Conservation (phyloP, 2,888 invertebrate species). For the Hirtodrosophila confusa region DNA sequence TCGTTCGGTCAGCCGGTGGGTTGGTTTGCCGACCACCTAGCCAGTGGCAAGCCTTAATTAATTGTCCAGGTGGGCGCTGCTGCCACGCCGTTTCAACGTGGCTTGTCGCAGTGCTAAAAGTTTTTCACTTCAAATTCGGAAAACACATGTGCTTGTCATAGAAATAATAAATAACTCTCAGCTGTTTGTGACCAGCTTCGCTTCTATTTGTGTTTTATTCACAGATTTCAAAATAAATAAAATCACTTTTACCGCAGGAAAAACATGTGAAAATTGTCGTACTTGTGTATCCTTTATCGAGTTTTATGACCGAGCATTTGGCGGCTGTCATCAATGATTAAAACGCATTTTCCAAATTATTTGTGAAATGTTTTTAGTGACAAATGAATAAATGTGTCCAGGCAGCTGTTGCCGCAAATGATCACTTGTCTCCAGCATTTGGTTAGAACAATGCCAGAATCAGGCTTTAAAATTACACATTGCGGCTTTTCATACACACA, state of each 20-base stretch:
- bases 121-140: constrained; percentile 44
- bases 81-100: constrained; percentile 10
- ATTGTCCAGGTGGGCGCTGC: constrained; percentile 53
- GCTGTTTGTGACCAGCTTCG: constrained; percentile 16
- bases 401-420: constrained; percentile 41
- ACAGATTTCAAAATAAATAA: constrained; percentile 47
- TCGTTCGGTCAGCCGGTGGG: constrained; percentile 5
- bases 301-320: neutral
- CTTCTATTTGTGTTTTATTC: constrained; percentile 21
- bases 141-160: constrained; percentile 33
- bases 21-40: too few relatives aligned
- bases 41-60: constrained; percentile 49
- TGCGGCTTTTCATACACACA: constrained; percentile 12
- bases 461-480: constrained; percentile 36
- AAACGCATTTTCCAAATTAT: constrained; percentile 54
- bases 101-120: constrained; percentile 18
- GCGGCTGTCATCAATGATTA: constrained; percentile 63
- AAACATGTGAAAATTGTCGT: constrained; percentile 13
- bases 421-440: constrained; percentile 26
- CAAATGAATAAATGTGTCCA: constrained; percentile 46
- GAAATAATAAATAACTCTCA: constrained; percentile 60
- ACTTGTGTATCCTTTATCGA: constrained; percentile 9
- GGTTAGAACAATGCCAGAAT: constrained; percentile 5
- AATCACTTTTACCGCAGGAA: constrained; percentile 14
- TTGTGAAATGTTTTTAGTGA: constrained; percentile 31